phyloP scores from a whole-genome alignment of 1,140 invertebrate genomes.

The Calycopis cecrops region DNA sequence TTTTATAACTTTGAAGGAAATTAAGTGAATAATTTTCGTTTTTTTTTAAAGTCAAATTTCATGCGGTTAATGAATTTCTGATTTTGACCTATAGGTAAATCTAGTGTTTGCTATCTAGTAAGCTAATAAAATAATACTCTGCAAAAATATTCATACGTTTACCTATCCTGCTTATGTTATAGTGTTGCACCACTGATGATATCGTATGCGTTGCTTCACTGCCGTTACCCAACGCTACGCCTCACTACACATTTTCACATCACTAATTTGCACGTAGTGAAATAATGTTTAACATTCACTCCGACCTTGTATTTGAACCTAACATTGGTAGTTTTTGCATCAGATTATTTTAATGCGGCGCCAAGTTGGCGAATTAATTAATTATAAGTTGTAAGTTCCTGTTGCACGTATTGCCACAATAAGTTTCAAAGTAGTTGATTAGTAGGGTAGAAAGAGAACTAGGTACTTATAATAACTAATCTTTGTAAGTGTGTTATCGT shows the following conservation, averaged over 20 bases:
- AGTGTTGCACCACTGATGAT: constrained; percentile 27
- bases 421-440: no score
- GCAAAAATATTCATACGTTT: constrained; percentile 13
- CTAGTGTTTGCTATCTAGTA: background rate
- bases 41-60: no score
- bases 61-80: no score
- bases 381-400: no score
- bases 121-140: background rate
- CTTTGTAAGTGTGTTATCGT: no score
- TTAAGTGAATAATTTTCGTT: no score
- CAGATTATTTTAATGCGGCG: no score
- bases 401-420: no score
- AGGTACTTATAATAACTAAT: no score
- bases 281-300: constrained; percentile 24
- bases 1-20: no score
- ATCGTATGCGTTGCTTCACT: constrained; percentile 22
- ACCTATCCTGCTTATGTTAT: background rate
- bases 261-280: constrained; percentile 22
- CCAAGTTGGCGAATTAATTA: background rate
- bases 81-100: no score
- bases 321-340: constrained; percentile 4
- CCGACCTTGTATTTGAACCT: constrained; percentile 26
- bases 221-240: constrained; percentile 27
- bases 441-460: no score
- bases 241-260: constrained; percentile 31